Percentiles rank a stretch among this genome's conserved stretches.
Conservation (phyloP, 30 jellyfish, hydroid and myxozoan species). For the Aurelia coerulea region DNA sequence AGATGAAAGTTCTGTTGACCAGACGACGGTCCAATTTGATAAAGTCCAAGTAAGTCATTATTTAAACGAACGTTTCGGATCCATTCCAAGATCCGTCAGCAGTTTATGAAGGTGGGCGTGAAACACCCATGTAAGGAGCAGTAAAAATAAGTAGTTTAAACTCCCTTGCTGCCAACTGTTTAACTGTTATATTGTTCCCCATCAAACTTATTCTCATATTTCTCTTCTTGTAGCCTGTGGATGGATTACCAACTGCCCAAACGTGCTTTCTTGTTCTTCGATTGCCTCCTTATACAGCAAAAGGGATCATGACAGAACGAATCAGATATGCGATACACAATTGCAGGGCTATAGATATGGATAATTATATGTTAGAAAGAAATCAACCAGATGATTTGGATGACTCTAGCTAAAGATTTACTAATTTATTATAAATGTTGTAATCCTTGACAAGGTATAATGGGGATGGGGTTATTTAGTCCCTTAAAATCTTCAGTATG, state of each 20-base stretch:
- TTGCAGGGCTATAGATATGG: conserved; percentile 96
- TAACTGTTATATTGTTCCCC: too few relatives aligned
- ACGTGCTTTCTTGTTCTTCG: conserved; percentile 94
- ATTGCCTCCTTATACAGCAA: conserved; percentile 86
- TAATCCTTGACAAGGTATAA: too few relatives aligned
- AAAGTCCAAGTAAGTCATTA: too few relatives aligned
- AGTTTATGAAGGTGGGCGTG: too few relatives aligned
- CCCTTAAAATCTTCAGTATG: too few relatives aligned
- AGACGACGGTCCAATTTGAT: too few relatives aligned
- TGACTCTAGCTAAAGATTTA: neutral
- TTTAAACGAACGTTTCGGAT: too few relatives aligned
- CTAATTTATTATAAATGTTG: neutral
- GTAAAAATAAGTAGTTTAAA: too few relatives aligned
- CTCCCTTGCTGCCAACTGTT: neutral
- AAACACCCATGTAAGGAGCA: too few relatives aligned
- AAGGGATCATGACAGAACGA: conserved; percentile 72
- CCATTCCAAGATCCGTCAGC: too few relatives aligned
- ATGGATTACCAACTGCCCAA: conserved; percentile 98
- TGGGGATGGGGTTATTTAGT: too few relatives aligned
- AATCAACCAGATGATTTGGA: conserved; percentile 39
- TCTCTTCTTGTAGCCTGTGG: conserved; percentile 68
- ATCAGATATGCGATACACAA: conserved; percentile 90
- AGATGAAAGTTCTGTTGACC: too few relatives aligned
- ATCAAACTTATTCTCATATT: neutral
- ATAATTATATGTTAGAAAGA: conserved; percentile 81